Evolutionary conservation across 2,888 invertebrate species (phyloP).

Genomic region (Diaperis boleti): DNA sequence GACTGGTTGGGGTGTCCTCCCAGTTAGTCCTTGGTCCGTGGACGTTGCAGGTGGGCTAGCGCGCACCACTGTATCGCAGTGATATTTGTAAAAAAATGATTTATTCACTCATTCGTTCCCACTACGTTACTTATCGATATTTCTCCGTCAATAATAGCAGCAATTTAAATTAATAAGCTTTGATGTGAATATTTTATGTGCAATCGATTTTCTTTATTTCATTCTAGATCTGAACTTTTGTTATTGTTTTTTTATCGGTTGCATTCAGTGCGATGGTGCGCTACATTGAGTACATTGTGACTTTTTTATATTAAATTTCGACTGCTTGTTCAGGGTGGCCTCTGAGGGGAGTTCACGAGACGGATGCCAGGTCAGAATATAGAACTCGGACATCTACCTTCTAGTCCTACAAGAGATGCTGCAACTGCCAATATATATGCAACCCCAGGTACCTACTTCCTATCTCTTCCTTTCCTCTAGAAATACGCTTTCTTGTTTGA

Average conservation of each 20-base stretch:
- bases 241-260: background rate
- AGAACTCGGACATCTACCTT: conserved; percentile 58
- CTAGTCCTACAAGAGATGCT: conserved; percentile 49
- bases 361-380: conserved; percentile 61
- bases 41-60: conserved; percentile 40
- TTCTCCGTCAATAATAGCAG: background rate
- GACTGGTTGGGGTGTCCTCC: conserved; percentile 38
- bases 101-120: background rate
- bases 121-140: background rate
- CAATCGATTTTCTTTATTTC: conserved; percentile 20
- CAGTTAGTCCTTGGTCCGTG: conserved; percentile 46
- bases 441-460: conserved; percentile 50
- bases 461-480: conserved; percentile 11
- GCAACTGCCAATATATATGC: conserved; percentile 42
- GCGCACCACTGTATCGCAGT: conserved; percentile 3
- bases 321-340: conserved; percentile 50
- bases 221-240: conserved; percentile 4
- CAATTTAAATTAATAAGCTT: conserved; percentile 7
- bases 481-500: background rate
- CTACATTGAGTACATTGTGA: conserved; percentile 6
- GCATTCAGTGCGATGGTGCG: conserved; percentile 9
- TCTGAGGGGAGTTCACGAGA: conserved; percentile 51
- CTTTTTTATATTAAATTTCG: conserved; percentile 16
- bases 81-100: conserved; percentile 4
- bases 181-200: background rate